Evolutionary conservation across 2,888 invertebrate genomes (phyloP).

Genomic region (Caenorhabditis plicata): DNA sequence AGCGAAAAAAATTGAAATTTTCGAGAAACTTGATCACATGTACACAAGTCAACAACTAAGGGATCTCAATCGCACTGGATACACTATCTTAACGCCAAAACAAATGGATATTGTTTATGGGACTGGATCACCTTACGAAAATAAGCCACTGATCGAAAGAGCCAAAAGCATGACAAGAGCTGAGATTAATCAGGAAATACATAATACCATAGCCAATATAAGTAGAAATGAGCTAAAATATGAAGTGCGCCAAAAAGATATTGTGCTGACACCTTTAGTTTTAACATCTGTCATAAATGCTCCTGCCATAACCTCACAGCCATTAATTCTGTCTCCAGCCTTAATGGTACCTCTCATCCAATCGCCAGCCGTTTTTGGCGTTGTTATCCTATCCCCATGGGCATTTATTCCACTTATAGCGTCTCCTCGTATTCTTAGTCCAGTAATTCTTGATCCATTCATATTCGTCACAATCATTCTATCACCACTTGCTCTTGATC

Average conservation of each 20-base stretch:
- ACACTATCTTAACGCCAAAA: constrained; percentile 40
- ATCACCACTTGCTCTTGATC: constrained; percentile 16
- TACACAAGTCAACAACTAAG: constrained; percentile 44
- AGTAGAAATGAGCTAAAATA: constrained; percentile 1
- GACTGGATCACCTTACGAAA: constrained; percentile 36
- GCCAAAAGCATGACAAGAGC: constrained; percentile 13
- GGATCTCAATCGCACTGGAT: constrained; percentile 55
- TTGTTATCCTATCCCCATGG: constrained; percentile 22
- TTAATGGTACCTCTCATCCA: constrained; percentile 20
- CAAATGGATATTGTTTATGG: constrained; percentile 56
- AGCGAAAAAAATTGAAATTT: constrained; percentile 46
- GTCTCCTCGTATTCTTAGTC: constrained; percentile 24
- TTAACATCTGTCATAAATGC: constrained; percentile 6
- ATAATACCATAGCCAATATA: constrained; percentile 17
- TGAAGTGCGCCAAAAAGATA: constrained; percentile 18
- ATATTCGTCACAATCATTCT: constrained; percentile 26
- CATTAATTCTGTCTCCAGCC: constrained; percentile 32
- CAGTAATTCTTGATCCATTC: constrained; percentile 24
- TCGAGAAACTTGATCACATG: constrained; percentile 43
- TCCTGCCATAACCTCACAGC: constrained; percentile 25
- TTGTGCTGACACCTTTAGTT: constrained; percentile 14
- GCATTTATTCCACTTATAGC: constrained; percentile 33
- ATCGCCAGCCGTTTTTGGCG: constrained; percentile 27
- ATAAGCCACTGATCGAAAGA: constrained; percentile 21
- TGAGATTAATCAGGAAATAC: constrained; percentile 11